Percentiles rank a stretch among this genome's conserved stretches.
phyloP scores from a whole-genome alignment of 1,140 invertebrate genomes.

The Temnothorax nylanderi region DNA sequence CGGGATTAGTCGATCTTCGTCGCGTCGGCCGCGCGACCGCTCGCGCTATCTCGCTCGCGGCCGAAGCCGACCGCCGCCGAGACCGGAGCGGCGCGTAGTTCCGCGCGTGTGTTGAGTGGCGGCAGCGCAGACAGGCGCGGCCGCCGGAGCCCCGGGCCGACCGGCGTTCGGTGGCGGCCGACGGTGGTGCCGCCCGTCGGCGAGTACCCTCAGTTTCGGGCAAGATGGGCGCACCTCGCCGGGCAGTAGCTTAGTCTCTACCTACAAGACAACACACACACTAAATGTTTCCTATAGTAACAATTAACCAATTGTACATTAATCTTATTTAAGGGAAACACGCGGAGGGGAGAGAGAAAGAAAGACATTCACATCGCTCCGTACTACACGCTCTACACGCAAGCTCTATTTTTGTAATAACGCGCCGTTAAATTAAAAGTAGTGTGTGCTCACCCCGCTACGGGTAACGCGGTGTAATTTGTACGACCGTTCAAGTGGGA shows the following conservation, averaged over 20 bases:
- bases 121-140: conserved; percentile 73
- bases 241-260: conserved; percentile 85
- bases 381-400: conserved; percentile 48
- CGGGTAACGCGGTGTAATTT: conserved; percentile 59
- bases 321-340: conserved; percentile 77
- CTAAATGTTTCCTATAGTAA: conserved; percentile 82
- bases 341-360: background rate
- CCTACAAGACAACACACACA: conserved; percentile 84
- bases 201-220: conserved; percentile 79
- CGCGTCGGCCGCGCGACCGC: too few relatives aligned
- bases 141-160: conserved; percentile 77
- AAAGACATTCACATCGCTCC: conserved; percentile 11
- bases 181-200: conserved; percentile 74
- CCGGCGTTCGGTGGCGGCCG: conserved; percentile 45
- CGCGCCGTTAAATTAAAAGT: conserved; percentile 64
- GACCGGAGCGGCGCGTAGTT: conserved; percentile 7
- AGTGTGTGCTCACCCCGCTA: conserved; percentile 69
- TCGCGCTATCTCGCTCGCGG: conserved; percentile 46
- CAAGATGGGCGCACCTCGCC: conserved; percentile 84
- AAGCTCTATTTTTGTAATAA: conserved; percentile 81
- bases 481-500: conserved; percentile 64
- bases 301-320: conserved; percentile 76
- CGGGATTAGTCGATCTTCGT: conserved; percentile 29
- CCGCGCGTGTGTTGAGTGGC: conserved; percentile 65
- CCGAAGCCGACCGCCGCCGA: background rate